Base-by-base conservation (phyloP, 2,888 invertebrate genomes). In the Limenitis arthemis region DNA sequence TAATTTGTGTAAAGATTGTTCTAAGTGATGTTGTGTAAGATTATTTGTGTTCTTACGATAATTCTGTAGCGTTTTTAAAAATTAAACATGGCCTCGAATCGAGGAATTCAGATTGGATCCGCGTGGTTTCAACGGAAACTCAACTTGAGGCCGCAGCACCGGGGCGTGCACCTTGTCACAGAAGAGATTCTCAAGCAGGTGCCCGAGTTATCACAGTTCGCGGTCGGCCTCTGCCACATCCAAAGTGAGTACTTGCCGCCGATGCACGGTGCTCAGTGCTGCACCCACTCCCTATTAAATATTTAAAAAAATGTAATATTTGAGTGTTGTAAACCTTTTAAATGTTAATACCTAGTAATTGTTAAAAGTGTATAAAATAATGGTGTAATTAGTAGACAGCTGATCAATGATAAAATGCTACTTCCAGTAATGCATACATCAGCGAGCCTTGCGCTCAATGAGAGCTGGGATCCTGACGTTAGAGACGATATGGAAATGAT, bases 401-500 rank as follows among this genome's bases (percentile, higher is more conserved):
- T 79, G 77, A 79, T 52, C 49, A 36, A 33, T 49, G 56, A 51
- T 34, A 49, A 49, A 51, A 52, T 46, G 28, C 32, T 48, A 29
- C 36, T 90, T 91, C 70, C 89, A 98, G 98, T 98, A 85, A 92
- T 98, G 87, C 98, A 98, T 88, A 98, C 98, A 74, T 98, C 97
- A 73, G 98, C 98, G 77, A 98, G 97, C 89, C 90, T 98, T 81
- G 96, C 97, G 67, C 89, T 98, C 79, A 98, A 98, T 86, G 98
- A 98, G 89, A 97, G 97, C 87, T 98, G 97, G 97, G 98, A 98
- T 88, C 97, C 97, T 62, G 96, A 96, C 85, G 97, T 97, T 59
- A 91, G 97, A 86, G 96, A 96, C 79, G 98, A 98, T 80, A 98
- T 98, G 96, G 98, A 98, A 88, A 98, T 97, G 96, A 97, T 98